Evolutionary conservation across 2,888 invertebrate species (phyloP).

Genomic region (Physocephala rufipes): DNA sequence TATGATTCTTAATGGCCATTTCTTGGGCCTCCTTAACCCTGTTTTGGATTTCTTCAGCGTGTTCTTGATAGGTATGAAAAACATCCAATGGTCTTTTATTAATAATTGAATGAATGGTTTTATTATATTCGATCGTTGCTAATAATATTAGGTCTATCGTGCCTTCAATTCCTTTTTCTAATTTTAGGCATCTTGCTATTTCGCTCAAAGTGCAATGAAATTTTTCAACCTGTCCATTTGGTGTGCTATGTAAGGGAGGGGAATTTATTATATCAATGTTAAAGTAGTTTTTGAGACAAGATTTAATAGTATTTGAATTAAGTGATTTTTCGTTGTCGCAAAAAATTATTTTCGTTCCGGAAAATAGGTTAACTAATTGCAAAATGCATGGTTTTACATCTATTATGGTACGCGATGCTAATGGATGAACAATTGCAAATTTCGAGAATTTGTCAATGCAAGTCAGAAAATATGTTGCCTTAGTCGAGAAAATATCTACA

Average conservation of each 20-base stretch:
- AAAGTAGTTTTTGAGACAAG: conserved; percentile 1
- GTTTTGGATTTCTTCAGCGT: background rate
- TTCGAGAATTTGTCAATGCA: too few species aligned
- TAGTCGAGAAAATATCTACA: conserved; percentile 24
- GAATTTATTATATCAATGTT: conserved; percentile 8
- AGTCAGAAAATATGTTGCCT: conserved; percentile 28
- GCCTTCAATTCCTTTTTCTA: conserved; percentile 35
- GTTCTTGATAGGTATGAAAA: conserved; percentile 22
- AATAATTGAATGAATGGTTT: conserved; percentile 37
- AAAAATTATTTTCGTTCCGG: background rate
- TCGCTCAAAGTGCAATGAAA: conserved; percentile 35
- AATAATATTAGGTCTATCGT: conserved; percentile 35
- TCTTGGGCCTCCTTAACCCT: background rate
- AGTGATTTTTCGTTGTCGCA: conserved; percentile 20
- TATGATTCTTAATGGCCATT: background rate
- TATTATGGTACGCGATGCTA: too few species aligned
- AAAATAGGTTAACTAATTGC: background rate
- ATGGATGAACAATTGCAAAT: too few species aligned
- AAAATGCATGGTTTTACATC: too few species aligned
- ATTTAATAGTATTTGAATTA: too few species aligned
- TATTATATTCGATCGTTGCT: conserved; percentile 38
- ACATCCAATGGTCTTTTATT: conserved; percentile 36
- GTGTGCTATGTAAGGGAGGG: conserved; percentile 41
- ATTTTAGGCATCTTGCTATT: conserved; percentile 38
- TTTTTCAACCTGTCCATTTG: conserved; percentile 37